phyloP scores from a whole-genome alignment of 2,888 invertebrate genomes.

The Agrilus mali region DNA sequence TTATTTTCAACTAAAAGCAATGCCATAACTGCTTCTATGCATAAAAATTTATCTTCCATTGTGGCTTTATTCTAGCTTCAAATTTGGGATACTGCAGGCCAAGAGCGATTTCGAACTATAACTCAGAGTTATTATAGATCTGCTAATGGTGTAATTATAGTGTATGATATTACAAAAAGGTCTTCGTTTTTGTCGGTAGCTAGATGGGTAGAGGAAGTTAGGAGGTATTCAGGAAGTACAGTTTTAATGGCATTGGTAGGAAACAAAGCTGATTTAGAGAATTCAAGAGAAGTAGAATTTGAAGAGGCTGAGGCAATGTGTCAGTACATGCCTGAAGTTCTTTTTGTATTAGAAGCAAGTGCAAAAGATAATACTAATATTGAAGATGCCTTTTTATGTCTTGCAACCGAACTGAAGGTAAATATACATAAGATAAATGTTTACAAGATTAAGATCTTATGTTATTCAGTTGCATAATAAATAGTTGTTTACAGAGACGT shows the following conservation, averaged over 20 bases:
- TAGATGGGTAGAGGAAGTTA: constrained; percentile 93
- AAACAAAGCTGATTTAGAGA: constrained; percentile 79
- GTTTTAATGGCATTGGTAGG: constrained; percentile 86
- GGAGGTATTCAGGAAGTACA: constrained; percentile 85
- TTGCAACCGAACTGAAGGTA: constrained; percentile 81
- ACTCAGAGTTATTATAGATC: constrained; percentile 96
- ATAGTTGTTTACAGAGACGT: constrained; percentile 46
- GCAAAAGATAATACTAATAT: constrained; percentile 87
- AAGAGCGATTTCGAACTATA: constrained; percentile 91
- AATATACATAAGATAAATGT: constrained; percentile 2
- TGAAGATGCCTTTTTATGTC: constrained; percentile 73
- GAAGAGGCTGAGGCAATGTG: constrained; percentile 81
- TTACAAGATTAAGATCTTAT: not conserved
- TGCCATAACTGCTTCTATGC: constrained; percentile 1
- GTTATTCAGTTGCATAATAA: not conserved
- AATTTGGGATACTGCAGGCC: constrained; percentile 97
- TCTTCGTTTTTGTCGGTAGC: constrained; percentile 84
- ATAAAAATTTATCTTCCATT: constrained; percentile 2
- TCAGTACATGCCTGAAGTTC: constrained; percentile 73
- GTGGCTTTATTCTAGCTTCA: constrained; percentile 51
- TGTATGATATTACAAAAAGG: constrained; percentile 90
- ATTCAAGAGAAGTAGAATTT: constrained; percentile 69
- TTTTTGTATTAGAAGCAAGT: constrained; percentile 79
- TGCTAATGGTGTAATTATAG: constrained; percentile 94
- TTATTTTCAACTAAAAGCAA: not conserved